These are phyloP conservation scores for Ceratoteleas bidentatus DNA, from an alignment of 1,140 invertebrate genomes.

Conservation along the genomic window DNA sequence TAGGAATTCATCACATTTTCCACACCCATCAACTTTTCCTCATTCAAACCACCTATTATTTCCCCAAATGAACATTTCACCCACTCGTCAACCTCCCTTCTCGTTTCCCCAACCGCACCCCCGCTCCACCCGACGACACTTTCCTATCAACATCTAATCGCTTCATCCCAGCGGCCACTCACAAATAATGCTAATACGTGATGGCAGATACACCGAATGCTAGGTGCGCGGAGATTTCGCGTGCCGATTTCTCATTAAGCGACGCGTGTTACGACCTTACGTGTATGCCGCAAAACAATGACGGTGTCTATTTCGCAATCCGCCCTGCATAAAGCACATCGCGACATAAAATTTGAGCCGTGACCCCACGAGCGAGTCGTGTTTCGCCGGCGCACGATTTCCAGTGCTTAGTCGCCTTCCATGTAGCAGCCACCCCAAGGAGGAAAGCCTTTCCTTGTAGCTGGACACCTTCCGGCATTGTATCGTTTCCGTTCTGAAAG, in stretches of 20 bases:
- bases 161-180: constrained; percentile 5
- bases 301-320: constrained; percentile 61
- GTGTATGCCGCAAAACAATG: constrained; percentile 71
- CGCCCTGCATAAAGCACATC: constrained; percentile 45
- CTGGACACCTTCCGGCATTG: constrained; percentile 77
- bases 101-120: too few species aligned
- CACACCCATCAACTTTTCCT: too few species aligned
- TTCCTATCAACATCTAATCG: constrained; percentile 23
- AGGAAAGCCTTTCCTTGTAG: constrained; percentile 77
- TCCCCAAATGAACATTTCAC: too few species aligned
- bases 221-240: constrained; percentile 75
- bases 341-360: constrained; percentile 61
- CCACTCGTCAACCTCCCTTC: too few species aligned
- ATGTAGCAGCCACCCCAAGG: constrained; percentile 58
- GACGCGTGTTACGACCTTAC: constrained; percentile 73
- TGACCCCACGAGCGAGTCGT: constrained; percentile 47
- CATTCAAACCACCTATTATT: too few species aligned
- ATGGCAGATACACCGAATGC: constrained; percentile 58
- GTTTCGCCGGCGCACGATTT: constrained; percentile 53
- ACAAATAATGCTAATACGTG: constrained; percentile 50
- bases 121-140: too few species aligned
- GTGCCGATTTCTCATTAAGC: constrained; percentile 75
- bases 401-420: constrained; percentile 46
- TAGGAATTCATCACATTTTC: too few species aligned
- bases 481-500: constrained; percentile 79